A percentile compares a stretch with the other conserved stretches of the same genome.
Conservation (phyloP, 2,113 vertebrate species). For the Pampusana beccarii region DNA sequence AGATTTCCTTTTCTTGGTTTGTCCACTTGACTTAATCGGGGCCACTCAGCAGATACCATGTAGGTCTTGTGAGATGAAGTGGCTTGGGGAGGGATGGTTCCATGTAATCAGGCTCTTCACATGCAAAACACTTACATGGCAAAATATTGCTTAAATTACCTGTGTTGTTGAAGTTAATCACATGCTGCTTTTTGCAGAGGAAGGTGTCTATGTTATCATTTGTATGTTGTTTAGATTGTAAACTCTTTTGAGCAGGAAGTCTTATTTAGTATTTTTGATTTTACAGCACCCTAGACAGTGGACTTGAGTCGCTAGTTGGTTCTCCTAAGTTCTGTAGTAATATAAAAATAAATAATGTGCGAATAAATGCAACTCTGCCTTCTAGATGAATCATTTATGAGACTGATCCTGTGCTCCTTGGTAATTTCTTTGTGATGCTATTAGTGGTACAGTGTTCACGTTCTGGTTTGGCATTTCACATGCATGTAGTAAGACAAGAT, state of each 20-base stretch:
- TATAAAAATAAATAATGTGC: not conserved
- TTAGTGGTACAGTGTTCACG: not conserved
- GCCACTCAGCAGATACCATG: not conserved
- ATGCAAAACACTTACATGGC: not conserved
- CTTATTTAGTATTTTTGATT: not conserved
- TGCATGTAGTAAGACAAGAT: not conserved
- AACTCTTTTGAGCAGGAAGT: not conserved
- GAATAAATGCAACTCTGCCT: not conserved
- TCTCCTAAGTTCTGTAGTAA: not conserved
- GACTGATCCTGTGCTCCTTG: not conserved
- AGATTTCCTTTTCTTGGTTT: not conserved
- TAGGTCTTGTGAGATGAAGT: not conserved
- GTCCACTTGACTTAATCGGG: not conserved
- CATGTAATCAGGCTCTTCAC: accelerated
- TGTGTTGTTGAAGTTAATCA: not conserved
- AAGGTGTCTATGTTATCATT: not conserved
- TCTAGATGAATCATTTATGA: not conserved
- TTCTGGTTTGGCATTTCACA: not conserved
- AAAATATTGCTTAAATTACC: not conserved
- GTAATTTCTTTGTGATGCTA: not conserved
- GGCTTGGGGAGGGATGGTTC: not conserved
- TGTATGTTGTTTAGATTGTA: not conserved
- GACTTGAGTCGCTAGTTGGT: not conserved
- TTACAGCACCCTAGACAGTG: not conserved
- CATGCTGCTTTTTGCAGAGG: not conserved